phyloP scores from a whole-genome alignment of 1,140 invertebrate genomes.

The Anoplophora glabripennis region DNA sequence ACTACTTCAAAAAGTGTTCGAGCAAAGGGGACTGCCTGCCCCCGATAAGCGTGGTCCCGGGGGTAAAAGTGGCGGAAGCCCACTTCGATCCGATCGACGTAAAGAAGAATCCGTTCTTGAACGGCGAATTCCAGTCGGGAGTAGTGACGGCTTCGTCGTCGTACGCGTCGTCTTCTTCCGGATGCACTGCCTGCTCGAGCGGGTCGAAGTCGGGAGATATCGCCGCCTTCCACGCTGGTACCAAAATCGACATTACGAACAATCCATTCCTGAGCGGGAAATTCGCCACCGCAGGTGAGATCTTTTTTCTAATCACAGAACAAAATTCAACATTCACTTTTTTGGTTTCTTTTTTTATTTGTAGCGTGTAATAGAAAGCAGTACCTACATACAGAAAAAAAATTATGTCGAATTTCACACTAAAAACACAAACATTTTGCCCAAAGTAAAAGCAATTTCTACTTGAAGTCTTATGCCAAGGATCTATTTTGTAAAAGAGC shows the following conservation, averaged over 20 bases:
- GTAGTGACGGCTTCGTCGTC: conserved; percentile 4
- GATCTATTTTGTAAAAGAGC: no score
- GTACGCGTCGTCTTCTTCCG: conserved; percentile 8
- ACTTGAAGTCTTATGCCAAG: no score
- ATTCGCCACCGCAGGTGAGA: conserved; percentile 31
- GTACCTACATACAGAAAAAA: no score
- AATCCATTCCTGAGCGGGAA: conserved; percentile 25
- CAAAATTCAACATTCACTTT: no score
- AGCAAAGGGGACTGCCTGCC: conserved; percentile 26
- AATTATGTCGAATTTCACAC: no score
- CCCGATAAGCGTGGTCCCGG: conserved; percentile 11
- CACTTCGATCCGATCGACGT: conserved; percentile 34
- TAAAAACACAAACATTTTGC: no score
- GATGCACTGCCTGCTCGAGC: neutral
- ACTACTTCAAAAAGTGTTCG: conserved; percentile 43
- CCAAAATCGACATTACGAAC: conserved; percentile 22
- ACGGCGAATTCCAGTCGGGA: conserved; percentile 19
- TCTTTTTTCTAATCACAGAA: neutral
- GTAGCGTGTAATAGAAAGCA: no score
- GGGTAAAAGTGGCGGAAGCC: conserved; percentile 16
- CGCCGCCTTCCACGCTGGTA: conserved; percentile 16
- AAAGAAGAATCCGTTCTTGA: conserved; percentile 44
- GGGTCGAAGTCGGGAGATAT: conserved; percentile 1
- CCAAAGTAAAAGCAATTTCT: no score
- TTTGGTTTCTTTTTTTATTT: no score